These are phyloP conservation scores for Oxyura jamaicensis DNA, from an alignment of 2,113 vertebrate genomes.

Conservation along the genomic window DNA sequence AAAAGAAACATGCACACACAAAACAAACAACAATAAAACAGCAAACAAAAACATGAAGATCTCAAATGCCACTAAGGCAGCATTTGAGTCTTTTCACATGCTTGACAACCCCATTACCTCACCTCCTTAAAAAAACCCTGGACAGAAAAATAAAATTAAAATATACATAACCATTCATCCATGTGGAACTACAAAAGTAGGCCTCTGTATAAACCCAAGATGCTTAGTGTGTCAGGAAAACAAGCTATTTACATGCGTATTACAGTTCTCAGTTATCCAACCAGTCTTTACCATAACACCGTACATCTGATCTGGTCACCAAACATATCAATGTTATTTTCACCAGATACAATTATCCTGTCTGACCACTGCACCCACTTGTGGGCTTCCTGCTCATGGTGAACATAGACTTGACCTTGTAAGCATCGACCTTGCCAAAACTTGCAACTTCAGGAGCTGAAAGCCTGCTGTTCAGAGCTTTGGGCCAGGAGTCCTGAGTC, in stretches of 20 bases:
- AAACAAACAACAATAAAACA: not conserved
- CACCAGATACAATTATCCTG: not conserved
- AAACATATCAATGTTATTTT: not conserved
- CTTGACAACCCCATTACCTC: not conserved
- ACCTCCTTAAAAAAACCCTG: not conserved
- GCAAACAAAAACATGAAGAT: not conserved
- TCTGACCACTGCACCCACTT: not conserved
- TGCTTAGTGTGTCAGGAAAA: not conserved
- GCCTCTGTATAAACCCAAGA: not conserved
- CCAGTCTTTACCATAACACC: not conserved
- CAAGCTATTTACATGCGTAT: not conserved
- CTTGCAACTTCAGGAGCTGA: not conserved
- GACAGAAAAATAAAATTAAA: not conserved
- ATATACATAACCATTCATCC: not conserved
- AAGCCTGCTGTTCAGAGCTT: not conserved
- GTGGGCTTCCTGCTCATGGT: not conserved
- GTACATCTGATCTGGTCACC: not conserved
- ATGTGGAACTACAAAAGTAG: not conserved
- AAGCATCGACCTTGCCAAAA: not conserved
- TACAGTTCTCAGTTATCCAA: not conserved
- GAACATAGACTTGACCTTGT: not conserved
- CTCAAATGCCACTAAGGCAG: not conserved
- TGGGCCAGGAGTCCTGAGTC: not conserved
- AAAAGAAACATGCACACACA: not conserved
- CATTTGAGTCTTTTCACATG: not conserved